Conservation (phyloP, 2,888 invertebrate species). For the Ectropis crepuscularia region DNA sequence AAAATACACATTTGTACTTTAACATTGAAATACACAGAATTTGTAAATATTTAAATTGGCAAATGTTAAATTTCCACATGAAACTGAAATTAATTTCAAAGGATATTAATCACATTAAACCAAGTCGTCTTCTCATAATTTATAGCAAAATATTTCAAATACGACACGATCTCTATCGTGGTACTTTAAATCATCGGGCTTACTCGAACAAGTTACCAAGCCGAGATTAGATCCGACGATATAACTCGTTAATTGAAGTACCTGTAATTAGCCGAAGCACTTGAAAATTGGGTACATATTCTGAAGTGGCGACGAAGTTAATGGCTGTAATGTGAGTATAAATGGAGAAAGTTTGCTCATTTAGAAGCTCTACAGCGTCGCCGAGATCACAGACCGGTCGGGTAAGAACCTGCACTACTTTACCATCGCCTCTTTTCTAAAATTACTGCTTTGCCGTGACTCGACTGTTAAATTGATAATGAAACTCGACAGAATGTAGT, state of each 20-base stretch:
- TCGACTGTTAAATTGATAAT: constrained; percentile 54
- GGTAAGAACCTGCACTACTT: constrained; percentile 61
- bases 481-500: constrained; percentile 45
- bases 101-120: too few relatives aligned
- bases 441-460: constrained; percentile 74
- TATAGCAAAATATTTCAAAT: background rate
- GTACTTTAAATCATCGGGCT: constrained; percentile 30
- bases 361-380: constrained; percentile 64
- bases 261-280: constrained; percentile 71
- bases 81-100: too few relatives aligned
- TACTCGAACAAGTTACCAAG: constrained; percentile 56
- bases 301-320: constrained; percentile 68
- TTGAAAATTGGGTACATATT: constrained; percentile 71
- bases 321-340: constrained; percentile 78
- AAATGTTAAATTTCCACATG: too few relatives aligned
- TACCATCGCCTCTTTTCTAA: constrained; percentile 74
- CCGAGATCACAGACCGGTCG: constrained; percentile 57
- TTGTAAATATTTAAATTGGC: too few relatives aligned
- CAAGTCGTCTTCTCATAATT: background rate
- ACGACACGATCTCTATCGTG: background rate
- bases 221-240: constrained; percentile 62
- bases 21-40: too few relatives aligned
- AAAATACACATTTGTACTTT: too few relatives aligned
- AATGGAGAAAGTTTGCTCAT: constrained; percentile 81
- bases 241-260: constrained; percentile 71